Evolutionary conservation across 2,113 vertebrate genomes (phyloP).

Genomic region (Atherinomorus stipes): DNA sequence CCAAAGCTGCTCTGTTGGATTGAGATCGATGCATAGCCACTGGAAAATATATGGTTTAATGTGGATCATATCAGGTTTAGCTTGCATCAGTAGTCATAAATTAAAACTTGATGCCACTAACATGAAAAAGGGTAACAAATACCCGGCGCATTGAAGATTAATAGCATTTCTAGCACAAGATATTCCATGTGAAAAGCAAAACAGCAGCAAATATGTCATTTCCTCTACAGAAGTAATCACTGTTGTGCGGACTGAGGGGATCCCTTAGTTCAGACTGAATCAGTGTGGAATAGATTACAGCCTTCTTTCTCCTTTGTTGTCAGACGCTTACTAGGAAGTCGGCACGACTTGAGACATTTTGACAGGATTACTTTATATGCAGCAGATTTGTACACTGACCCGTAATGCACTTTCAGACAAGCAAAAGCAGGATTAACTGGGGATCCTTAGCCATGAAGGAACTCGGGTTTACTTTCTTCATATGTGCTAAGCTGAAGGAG

Average conservation of each 20-base stretch:
- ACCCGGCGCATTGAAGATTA: neutral
- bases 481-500: conserved; percentile 15
- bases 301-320: conserved; percentile 28
- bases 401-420: conserved; percentile 51
- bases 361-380: conserved; percentile 60
- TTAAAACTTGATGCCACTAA: neutral
- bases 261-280: conserved; percentile 32
- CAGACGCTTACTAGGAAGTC: conserved; percentile 24
- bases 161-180: neutral
- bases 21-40: too few relatives aligned
- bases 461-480: conserved; percentile 29
- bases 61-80: neutral
- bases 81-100: neutral
- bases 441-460: conserved; percentile 16
- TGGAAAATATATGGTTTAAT: too few relatives aligned
- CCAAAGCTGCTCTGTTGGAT: too few relatives aligned
- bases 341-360: conserved; percentile 38
- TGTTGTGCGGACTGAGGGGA: conserved; percentile 2
- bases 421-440: conserved; percentile 45
- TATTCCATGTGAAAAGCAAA: neutral
- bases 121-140: neutral
- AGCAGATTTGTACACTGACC: conserved; percentile 62
- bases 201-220: neutral
- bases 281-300: conserved; percentile 32
- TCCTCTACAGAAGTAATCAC: neutral